These are phyloP conservation scores for Orchestia grillus DNA, from an alignment of 1,140 invertebrate genomes.

Conservation along the genomic window DNA sequence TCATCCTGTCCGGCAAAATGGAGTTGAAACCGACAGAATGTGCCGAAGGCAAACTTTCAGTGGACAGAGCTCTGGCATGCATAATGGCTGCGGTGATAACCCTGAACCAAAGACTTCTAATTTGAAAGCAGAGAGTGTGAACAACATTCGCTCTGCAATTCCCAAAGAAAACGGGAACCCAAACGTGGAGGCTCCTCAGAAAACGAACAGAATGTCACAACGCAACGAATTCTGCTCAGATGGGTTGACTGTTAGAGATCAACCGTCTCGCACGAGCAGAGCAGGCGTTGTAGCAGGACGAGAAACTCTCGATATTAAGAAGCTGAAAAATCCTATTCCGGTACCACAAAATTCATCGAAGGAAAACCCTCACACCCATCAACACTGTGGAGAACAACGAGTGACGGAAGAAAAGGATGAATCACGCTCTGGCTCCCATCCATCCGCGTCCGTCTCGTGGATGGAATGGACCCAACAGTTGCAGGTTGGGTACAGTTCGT, in stretches of 20 bases:
- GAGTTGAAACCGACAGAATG: background rate
- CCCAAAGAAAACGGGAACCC: background rate
- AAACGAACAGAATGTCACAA: background rate
- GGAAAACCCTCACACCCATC: background rate
- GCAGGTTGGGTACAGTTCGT: conserved; percentile 64
- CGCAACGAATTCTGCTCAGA: background rate
- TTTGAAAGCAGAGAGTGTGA: background rate
- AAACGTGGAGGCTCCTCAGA: background rate
- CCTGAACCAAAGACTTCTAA: background rate
- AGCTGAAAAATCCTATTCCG: background rate
- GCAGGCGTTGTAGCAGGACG: background rate
- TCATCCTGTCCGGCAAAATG: background rate
- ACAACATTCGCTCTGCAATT: background rate
- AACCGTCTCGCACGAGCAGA: background rate
- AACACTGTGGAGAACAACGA: background rate
- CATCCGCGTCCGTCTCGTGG: conserved; percentile 66
- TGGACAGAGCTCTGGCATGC: background rate
- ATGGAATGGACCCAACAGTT: conserved; percentile 70
- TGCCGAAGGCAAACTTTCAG: background rate
- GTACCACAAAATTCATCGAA: background rate
- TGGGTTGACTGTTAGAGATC: conserved; percentile 7
- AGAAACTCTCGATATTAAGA: background rate
- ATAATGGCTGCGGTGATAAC: background rate
- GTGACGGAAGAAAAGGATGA: conserved; percentile 36
- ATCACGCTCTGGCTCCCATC: conserved; percentile 25